Evolutionary conservation across 2,888 invertebrate genomes (phyloP).

Genomic region (Steinernema carpocapsae): DNA sequence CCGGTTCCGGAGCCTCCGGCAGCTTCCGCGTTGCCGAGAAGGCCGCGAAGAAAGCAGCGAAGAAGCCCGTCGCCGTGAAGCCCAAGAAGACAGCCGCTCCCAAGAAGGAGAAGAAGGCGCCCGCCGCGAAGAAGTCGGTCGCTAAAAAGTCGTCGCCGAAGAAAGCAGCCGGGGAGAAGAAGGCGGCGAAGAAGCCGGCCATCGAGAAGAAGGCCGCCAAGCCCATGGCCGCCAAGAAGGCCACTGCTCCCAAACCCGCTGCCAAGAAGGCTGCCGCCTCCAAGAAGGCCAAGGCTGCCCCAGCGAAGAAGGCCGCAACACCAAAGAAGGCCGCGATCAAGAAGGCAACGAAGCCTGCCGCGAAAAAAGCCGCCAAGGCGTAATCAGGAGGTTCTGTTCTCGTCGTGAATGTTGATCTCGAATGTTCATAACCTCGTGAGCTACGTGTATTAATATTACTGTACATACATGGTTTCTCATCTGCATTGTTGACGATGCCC

Average conservation of each 20-base stretch:
- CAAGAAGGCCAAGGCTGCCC: conserved; percentile 8
- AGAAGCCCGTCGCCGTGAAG: neutral
- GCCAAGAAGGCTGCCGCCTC: conserved; percentile 7
- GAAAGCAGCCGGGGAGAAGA: neutral
- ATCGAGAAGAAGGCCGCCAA: no score
- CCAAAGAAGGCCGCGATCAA: neutral
- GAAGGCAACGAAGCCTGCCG: neutral
- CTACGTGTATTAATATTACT: no score
- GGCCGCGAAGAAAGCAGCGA: neutral
- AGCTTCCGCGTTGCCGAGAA: conserved; percentile 21
- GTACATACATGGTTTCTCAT: conserved; percentile 13
- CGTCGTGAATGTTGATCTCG: neutral
- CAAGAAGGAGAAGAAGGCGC: conserved; percentile 19
- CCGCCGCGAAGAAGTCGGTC: neutral
- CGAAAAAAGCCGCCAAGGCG: neutral
- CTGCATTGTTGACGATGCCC: no score
- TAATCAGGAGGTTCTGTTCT: no score
- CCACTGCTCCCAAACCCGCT: neutral
- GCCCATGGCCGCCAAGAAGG: conserved; percentile 9
- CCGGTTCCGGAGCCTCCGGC: conserved; percentile 18
- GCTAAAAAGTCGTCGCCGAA: neutral
- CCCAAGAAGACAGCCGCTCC: conserved; percentile 15
- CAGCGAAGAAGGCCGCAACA: neutral
- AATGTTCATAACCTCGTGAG: neutral
- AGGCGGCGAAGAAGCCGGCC: neutral